phyloP scores from a whole-genome alignment of 1,140 invertebrate species.

The Eupristina koningsbergeri region DNA sequence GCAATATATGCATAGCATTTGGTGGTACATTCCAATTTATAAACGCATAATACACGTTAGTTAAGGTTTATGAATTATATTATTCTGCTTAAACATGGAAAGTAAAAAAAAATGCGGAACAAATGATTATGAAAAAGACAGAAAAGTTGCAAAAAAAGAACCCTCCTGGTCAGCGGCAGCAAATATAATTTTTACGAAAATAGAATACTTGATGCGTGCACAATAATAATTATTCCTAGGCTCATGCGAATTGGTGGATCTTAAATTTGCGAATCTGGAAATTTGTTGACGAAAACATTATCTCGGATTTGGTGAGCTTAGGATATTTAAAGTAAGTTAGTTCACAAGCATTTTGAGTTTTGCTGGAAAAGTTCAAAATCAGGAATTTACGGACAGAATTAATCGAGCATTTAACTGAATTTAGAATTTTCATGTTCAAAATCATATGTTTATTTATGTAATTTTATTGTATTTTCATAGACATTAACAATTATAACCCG shows the following conservation, averaged over 20 bases:
- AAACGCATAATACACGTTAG: neutral
- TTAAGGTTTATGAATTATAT: neutral
- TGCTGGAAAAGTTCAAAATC: neutral
- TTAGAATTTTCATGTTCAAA: neutral
- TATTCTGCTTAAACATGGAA: neutral
- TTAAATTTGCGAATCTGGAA: neutral
- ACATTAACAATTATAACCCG: neutral
- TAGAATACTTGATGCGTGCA: neutral
- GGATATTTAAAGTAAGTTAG: neutral
- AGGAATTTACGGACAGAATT: neutral
- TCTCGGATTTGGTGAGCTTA: neutral
- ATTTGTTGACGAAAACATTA: neutral
- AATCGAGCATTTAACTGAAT: neutral
- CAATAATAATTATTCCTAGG: neutral
- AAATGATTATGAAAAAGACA: neutral
- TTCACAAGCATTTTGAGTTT: neutral
- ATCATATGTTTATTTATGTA: neutral
- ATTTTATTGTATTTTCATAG: neutral
- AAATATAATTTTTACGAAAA: neutral
- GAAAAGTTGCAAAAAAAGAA: constrained; percentile 13
- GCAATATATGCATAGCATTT: no score
- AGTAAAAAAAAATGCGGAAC: neutral
- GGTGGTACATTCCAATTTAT: no score
- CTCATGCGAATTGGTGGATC: neutral
- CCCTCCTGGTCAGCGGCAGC: constrained; percentile 14